Evolutionary conservation across 2,113 vertebrate species (phyloP), one percentile per base, ranked within the genome.

Genomic region (Phodopus roborovskii): DNA sequence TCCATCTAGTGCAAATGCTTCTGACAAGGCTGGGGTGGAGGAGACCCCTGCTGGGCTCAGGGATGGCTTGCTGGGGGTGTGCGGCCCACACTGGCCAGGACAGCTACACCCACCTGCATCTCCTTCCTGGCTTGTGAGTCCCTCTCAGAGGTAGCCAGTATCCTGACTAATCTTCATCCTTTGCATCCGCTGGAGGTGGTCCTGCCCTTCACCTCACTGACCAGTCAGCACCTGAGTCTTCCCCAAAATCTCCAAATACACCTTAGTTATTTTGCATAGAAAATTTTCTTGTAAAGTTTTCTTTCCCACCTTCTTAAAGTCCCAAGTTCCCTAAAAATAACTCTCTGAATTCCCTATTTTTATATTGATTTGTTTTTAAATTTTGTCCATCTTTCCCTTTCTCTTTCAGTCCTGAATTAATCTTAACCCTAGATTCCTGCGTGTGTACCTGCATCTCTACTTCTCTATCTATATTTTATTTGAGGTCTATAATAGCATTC

Each of bases 401-500:
- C 36, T 84, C 74, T 48, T 73, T 19, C 58, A 48, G 15, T 48
- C 10, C 66, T 58, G 39, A 71, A 70, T 94, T 68, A 87, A 10
- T 77, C 73, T 58, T 73, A 74, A 87, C 58, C 91, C 30, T 48
- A 85, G 36, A 33, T 88, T 94, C 95, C 77, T 56, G 5, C 19
- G 42, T 39, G 19, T 22, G 6, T 91, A 53, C 85, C 56, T 92
- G 26, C 94, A 90, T 92, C 26, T 95, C 53, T 91, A 58, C 85
- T 66, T 95, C 82, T 95, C 87, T 92, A 75, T 91, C 86, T 94
- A 74, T 78, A 77, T 89, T 79, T 96, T 79, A 78, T 78, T 98
- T 98, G 93, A 95, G 96, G 96, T 85, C 50, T 96, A 36, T 97
- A 91, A 96, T 95, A 96, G 95, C 95, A 97, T 66, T 95, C 1